phyloP scores from a whole-genome alignment of 2,888 invertebrate genomes.

The Lacanobia oleracea region DNA sequence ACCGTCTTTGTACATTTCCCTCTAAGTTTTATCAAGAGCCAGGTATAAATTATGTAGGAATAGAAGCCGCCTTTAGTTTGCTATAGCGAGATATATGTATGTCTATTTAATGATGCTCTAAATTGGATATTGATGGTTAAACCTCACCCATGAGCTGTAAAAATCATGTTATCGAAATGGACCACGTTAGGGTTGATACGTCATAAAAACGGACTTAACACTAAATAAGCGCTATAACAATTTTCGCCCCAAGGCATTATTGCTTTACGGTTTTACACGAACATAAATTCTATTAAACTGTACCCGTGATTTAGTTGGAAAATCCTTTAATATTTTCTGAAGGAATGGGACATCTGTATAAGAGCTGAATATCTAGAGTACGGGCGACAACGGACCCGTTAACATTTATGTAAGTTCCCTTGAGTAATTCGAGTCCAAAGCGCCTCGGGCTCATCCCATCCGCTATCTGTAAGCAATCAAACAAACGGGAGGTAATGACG shows the following conservation, averaged over 20 bases:
- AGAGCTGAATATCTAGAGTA: constrained; percentile 31
- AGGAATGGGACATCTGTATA: constrained; percentile 8
- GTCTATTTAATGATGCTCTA: constrained; percentile 40
- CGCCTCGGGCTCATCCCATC: constrained; percentile 72
- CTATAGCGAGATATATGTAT: constrained; percentile 45
- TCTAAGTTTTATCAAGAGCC: constrained; percentile 59
- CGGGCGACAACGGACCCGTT: constrained; percentile 70
- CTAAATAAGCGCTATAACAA: constrained; percentile 43
- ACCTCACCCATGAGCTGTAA: constrained; percentile 45
- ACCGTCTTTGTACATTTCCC: constrained; percentile 63
- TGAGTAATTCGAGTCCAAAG: constrained; percentile 75
- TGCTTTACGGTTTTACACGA: constrained; percentile 22
- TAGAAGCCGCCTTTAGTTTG: constrained; percentile 14
- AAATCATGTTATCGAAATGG: constrained; percentile 55
- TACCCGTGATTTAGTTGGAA: constrained; percentile 18
- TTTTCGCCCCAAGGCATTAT: constrained; percentile 46
- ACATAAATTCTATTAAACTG: constrained; percentile 42
- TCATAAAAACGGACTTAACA: constrained; percentile 59
- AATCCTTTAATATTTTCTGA: constrained; percentile 22
- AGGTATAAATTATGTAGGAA: constrained; percentile 54
- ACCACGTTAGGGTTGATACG: constrained; percentile 56
- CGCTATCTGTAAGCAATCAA: constrained; percentile 82
- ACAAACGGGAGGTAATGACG: constrained; percentile 81
- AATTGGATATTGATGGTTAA: constrained; percentile 37
- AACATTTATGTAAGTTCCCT: constrained; percentile 80